phyloP scores from a whole-genome alignment of 2,113 vertebrate genomes.

The Prunella himalayana region DNA sequence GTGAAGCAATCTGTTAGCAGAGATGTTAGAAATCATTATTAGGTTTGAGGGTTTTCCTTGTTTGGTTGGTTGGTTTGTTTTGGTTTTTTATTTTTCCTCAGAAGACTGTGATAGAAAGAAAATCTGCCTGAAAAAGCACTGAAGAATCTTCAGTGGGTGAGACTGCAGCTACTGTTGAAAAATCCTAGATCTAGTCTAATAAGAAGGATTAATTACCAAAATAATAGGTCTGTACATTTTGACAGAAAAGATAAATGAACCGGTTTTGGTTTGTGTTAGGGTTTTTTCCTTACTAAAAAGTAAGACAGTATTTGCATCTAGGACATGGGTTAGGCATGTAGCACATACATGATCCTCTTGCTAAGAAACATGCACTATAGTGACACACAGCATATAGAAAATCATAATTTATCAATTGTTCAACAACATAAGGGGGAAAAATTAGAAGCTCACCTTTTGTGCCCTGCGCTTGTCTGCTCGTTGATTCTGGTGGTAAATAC shows the following conservation, averaged over 20 bases:
- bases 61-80: neutral
- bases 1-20: neutral
- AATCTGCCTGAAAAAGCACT: neutral
- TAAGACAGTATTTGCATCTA: neutral
- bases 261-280: fast-evolving
- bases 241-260: neutral
- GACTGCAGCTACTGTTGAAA: neutral
- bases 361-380: neutral
- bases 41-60: neutral
- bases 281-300: neutral
- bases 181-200: neutral
- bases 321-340: neutral
- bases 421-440: neutral
- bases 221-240: neutral
- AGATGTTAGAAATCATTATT: neutral
- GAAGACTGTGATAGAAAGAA: neutral
- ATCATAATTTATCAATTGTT: neutral
- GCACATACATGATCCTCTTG: neutral
- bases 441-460: slow-evolving; percentile 82
- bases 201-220: neutral
- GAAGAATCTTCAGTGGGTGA: neutral
- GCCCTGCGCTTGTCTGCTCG: slow-evolving; percentile 92
- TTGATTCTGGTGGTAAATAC: slow-evolving; percentile 98
- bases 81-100: neutral
- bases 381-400: neutral